Conservation (phyloP, 2,797 vertebrate species). For the Pipistrellus nathusii region DNA sequence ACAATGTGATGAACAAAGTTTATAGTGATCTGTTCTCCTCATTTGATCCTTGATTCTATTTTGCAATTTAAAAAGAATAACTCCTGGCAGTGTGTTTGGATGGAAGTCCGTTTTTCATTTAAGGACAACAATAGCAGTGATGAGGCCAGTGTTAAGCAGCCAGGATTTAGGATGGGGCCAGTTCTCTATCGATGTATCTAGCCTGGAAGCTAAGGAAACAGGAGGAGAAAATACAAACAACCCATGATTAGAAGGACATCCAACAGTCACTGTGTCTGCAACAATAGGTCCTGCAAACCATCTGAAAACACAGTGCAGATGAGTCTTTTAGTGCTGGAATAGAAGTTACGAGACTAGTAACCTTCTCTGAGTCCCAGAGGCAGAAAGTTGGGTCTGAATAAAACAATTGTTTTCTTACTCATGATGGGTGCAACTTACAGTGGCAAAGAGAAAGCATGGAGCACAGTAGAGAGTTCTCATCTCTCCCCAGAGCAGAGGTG, state of each 20-base stretch:
- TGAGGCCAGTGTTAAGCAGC: not conserved
- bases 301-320: not conserved
- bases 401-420: not conserved
- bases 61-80: conserved; percentile 48
- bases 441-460: not conserved
- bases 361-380: not conserved
- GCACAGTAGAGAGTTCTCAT: not conserved
- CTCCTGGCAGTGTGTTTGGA: not conserved
- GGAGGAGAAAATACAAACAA: not conserved
- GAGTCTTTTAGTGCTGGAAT: not conserved
- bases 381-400: conserved; percentile 21
- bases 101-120: not conserved
- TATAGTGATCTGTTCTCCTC: not conserved
- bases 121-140: not conserved
- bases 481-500: not conserved
- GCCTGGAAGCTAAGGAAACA: not conserved
- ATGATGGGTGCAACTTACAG: not conserved
- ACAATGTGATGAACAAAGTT: not conserved
- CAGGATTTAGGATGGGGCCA: not conserved
- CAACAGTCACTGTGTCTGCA: not conserved
- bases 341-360: not conserved
- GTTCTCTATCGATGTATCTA: not conserved
- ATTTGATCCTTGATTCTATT: not conserved
- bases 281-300: not conserved
- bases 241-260: not conserved